A percentile compares a stretch with the other conserved stretches of the same genome.
Conservation (phyloP, 2,113 vertebrate species). For the Centropristis striata region DNA sequence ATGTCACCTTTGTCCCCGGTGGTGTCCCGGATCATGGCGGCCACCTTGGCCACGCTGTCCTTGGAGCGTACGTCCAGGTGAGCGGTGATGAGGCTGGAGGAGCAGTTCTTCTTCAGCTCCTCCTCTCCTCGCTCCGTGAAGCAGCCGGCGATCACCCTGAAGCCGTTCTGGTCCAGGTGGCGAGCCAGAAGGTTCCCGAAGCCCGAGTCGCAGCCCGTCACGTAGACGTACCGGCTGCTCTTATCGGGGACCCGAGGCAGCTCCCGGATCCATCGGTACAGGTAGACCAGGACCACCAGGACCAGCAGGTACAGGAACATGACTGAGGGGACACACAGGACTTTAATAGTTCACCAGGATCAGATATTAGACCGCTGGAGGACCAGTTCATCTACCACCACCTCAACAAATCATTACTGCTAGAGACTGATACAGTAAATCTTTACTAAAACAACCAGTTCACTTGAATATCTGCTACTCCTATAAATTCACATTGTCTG, state of each 20-base stretch:
- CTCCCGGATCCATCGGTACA: constrained; percentile 84
- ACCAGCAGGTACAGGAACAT: constrained; percentile 80
- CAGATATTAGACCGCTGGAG: too few relatives aligned
- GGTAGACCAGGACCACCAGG: constrained; percentile 69
- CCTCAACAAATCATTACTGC: too few relatives aligned
- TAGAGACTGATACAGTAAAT: too few relatives aligned
- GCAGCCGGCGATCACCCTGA: constrained; percentile 90
- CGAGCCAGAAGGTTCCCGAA: constrained; percentile 89
- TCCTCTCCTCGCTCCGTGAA: constrained; percentile 86
- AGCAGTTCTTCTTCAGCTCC: constrained; percentile 85
- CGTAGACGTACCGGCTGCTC: constrained; percentile 86
- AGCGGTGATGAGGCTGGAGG: constrained; percentile 74
- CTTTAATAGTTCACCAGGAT: too few relatives aligned
- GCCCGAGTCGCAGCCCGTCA: constrained; percentile 93
- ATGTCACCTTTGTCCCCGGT: constrained; percentile 84
- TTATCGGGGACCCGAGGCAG: constrained; percentile 71
- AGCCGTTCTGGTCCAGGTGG: constrained; percentile 87
- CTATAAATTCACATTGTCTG: too few relatives aligned
- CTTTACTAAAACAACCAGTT: too few relatives aligned
- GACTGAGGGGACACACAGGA: constrained; percentile 37
- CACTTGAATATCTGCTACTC: too few relatives aligned
- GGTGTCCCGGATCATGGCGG: constrained; percentile 79
- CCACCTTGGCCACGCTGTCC: constrained; percentile 82
- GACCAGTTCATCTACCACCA: too few relatives aligned
- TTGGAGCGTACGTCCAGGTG: constrained; percentile 85